Conservation (phyloP, 1,140 invertebrate species). For the Aradophagus sp. region DNA sequence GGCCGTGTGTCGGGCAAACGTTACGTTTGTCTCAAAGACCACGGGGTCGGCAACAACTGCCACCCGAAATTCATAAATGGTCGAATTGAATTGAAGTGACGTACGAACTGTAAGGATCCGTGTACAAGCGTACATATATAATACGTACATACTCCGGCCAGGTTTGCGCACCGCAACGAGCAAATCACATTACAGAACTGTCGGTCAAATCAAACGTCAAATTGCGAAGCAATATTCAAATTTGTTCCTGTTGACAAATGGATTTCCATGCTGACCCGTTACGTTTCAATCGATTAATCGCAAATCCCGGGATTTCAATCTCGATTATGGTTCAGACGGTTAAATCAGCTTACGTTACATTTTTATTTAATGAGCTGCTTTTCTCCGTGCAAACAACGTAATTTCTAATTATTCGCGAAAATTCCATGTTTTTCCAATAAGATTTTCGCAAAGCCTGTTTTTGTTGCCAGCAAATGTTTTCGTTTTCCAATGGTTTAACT, state of each 20-base stretch:
- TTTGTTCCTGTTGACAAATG: constrained; percentile 64
- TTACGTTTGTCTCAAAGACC: constrained; percentile 22
- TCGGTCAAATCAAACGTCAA: constrained; percentile 64
- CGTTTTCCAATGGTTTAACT: too few species aligned
- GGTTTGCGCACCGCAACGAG: constrained; percentile 50
- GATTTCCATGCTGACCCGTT: constrained; percentile 61
- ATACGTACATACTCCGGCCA: constrained; percentile 39
- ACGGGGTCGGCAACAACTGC: constrained; percentile 9
- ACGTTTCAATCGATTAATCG: constrained; percentile 61
- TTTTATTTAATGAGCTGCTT: constrained; percentile 33
- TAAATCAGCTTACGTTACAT: constrained; percentile 28
- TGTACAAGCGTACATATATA: constrained; percentile 50
- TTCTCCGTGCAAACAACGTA: too few species aligned
- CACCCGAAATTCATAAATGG: constrained; percentile 42
- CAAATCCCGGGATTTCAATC: constrained; percentile 45
- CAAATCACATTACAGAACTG: constrained; percentile 64
- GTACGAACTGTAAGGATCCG: constrained; percentile 39
- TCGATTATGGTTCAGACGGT: constrained; percentile 37
- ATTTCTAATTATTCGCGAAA: too few species aligned
- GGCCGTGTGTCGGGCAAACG: constrained; percentile 13
- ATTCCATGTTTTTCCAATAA: too few species aligned
- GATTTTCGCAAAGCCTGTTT: too few species aligned
- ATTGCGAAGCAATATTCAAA: constrained; percentile 66
- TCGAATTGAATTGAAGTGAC: constrained; percentile 37
- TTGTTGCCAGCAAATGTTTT: too few species aligned